Percentiles rank a stretch among this genome's conserved stretches.
Evolutionary conservation across 2,888 invertebrate genomes (phyloP).

Genomic region (Lepidocyrtinus sp.): DNA sequence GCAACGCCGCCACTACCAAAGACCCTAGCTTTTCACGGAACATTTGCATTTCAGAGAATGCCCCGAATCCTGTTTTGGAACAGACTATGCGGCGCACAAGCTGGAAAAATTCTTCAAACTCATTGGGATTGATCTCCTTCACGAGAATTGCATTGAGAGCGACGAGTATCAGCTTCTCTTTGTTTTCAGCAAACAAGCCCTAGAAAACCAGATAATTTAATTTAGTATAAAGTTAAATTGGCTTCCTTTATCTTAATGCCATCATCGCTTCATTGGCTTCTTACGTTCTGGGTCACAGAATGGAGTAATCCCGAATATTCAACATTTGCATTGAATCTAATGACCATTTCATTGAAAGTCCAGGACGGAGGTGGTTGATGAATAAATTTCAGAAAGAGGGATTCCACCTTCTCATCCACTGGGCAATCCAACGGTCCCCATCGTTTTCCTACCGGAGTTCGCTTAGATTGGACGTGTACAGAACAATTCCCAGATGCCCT

Average conservation of each 20-base stretch:
- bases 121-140: constrained; percentile 78
- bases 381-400: constrained; percentile 87
- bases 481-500: constrained; percentile 97
- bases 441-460: constrained; percentile 88
- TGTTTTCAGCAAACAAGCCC: constrained; percentile 98
- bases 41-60: constrained; percentile 92
- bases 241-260: not conserved
- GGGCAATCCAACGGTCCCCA: constrained; percentile 87
- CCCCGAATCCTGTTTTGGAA: constrained; percentile 97
- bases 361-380: constrained; percentile 79
- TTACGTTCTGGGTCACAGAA: constrained; percentile 96
- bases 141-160: constrained; percentile 89
- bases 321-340: constrained; percentile 96
- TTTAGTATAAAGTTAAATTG: not conserved
- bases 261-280: constrained; percentile 70
- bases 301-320: constrained; percentile 98
- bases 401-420: constrained; percentile 96
- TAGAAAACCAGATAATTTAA: constrained; percentile 74
- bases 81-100: constrained; percentile 93
- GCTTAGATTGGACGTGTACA: constrained; percentile 91
- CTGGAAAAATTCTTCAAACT: constrained; percentile 96
- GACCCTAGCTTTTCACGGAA: constrained; percentile 96
- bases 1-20: constrained; percentile 91
- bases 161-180: constrained; percentile 94
- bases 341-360: constrained; percentile 85